phyloP scores from a whole-genome alignment of 2,113 vertebrate species.

The Alosa alosa region DNA sequence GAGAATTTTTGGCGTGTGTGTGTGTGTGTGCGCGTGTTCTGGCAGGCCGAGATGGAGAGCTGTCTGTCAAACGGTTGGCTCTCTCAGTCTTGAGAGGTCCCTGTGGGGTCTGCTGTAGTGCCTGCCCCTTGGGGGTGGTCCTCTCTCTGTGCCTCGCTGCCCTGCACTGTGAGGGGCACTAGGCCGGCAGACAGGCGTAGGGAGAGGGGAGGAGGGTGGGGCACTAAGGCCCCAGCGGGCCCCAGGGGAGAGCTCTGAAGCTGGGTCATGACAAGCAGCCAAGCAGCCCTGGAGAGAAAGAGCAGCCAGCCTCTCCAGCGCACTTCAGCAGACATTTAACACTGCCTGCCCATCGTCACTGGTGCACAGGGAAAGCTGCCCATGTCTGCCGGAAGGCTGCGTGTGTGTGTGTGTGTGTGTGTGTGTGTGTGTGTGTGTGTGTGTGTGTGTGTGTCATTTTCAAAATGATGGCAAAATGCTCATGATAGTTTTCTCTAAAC shows the following conservation, averaged over 20 bases:
- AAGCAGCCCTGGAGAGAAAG: constrained; percentile 12
- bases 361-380: not conserved
- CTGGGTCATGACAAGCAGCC: constrained; percentile 31
- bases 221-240: constrained; percentile 3
- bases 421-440: not conserved
- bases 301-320: not conserved
- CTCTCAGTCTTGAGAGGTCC: not conserved
- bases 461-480: not conserved
- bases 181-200: not conserved
- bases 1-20: not conserved
- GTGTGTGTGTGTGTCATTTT: not conserved
- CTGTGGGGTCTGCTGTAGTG: not conserved
- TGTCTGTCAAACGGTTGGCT: not conserved
- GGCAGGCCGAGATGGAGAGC: not conserved
- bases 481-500: not conserved
- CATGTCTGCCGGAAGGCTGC: not conserved
- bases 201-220: not conserved
- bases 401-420: not conserved
- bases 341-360: not conserved
- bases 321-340: constrained; percentile 6
- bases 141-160: not conserved
- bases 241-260: constrained; percentile 38
- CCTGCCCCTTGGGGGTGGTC: not conserved
- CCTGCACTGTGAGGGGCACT: not conserved
- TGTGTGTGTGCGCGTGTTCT: not conserved